Percentiles rank a stretch among this genome's conserved stretches.
These are phyloP conservation scores for Adelognathus sp. DNA, from an alignment of 2,888 invertebrate species.

Conservation along the genomic window DNA sequence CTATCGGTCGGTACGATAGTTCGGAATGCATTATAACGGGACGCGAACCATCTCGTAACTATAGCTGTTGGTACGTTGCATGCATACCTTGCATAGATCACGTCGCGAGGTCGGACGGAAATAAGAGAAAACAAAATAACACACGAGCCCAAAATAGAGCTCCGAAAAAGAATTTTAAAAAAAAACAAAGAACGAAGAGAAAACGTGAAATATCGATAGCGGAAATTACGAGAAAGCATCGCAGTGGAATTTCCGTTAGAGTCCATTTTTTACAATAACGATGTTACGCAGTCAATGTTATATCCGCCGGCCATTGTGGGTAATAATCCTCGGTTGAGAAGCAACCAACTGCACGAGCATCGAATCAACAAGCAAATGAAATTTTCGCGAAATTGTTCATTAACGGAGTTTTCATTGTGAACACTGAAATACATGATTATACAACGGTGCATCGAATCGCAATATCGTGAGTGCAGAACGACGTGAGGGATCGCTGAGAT, in stretches of 20 bases:
- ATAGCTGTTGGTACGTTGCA: conserved; percentile 22
- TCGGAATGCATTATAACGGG: neutral
- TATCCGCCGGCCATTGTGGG: no score
- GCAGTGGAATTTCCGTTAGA: no score
- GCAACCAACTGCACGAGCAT: no score
- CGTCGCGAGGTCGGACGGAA: neutral
- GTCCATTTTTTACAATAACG: no score
- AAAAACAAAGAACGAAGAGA: neutral
- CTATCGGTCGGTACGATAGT: neutral
- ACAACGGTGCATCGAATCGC: neutral
- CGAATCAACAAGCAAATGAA: no score
- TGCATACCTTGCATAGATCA: conserved; percentile 37
- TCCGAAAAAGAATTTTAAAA: neutral
- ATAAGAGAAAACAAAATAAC: conserved; percentile 8
- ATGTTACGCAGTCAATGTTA: no score
- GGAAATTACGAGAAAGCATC: conserved; percentile 40
- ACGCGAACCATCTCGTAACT: conserved; percentile 5
- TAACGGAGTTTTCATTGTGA: no score
- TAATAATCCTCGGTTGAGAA: no score
- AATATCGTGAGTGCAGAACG: conserved; percentile 10
- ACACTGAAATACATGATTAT: neutral
- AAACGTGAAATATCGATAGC: conserved; percentile 33
- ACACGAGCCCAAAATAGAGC: no score
- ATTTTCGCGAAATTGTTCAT: no score
- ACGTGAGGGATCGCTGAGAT: neutral